Base-by-base conservation (phyloP, 2,888 invertebrate genomes). In the Mystacides longicornis region DNA sequence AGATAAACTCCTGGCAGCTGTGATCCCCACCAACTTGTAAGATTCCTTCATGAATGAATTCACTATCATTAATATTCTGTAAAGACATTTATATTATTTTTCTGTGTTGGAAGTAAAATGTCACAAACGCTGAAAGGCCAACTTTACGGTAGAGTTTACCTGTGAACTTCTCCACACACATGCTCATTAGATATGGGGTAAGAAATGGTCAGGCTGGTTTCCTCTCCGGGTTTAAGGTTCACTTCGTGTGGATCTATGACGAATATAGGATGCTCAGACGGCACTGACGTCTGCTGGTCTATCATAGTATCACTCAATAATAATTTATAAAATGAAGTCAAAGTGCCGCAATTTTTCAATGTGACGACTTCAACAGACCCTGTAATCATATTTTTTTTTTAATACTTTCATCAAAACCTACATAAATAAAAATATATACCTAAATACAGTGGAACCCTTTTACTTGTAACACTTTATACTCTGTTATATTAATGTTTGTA, bases 351-450 rank as follows among this genome's bases (percentile, higher is more conserved):
- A 37, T 61, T 61, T 20, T 33, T 54, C 53, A 61, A 49, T 21
- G 56, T 57, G 7, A 61, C 23, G n/a, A 42, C 54, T 54, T 61
- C 61, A 4, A 57, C 37, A 11, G 49, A 52, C 3, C 61, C 61
- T 61, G 22, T 20, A 55, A n/a, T n/a, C n/a, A n/a, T n/a, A n/a
- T n/a, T n/a, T n/a, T n/a, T n/a, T n/a, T n/a, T n/a, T n/a, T n/a
- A n/a, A n/a, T n/a, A n/a, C n/a, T n/a, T n/a, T n/a, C n/a, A n/a
- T n/a, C n/a, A n/a, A n/a, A n/a, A n/a, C n/a, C n/a, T n/a, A n/a
- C n/a, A n/a, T n/a, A n/a, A n/a, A n/a, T n/a, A n/a, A n/a, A n/a
- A n/a, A n/a, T n/a, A n/a, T n/a, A n/a, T n/a, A n/a, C n/a, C n/a
- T n/a, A n/a, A n/a, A n/a, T n/a, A n/a, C n/a, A n/a, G n/a, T n/a